Evolutionary conservation across 2,113 vertebrate genomes (phyloP), one percentile per base, ranked within the genome.

Genomic region (Upupa epops): DNA sequence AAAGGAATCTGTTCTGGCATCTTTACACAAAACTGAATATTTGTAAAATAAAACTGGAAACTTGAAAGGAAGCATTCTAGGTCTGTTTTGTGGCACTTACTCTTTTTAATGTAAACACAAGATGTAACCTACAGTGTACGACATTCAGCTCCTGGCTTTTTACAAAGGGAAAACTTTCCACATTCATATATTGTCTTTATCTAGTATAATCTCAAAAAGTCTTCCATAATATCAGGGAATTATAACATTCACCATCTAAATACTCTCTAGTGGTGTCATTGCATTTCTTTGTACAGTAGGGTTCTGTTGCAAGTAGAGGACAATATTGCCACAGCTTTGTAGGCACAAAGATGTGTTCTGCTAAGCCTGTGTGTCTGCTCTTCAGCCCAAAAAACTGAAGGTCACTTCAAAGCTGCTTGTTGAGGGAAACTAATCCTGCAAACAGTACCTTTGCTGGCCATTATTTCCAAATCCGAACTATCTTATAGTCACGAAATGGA

Each of bases 401-500:
- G 97, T 97, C 97, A 97, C 29, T 95, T 96, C 95, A 96, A 95
- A 96, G 94, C 91, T 91, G 86, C 86, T 91, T 90, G 46, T 81
- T 87, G 88, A 96, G 94, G 80, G 93, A 74, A 95, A 70, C 94
- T 93, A 96, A 96, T 96, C 93, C 46, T 69, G 94, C 86, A 95
- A 97, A 97, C 89, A 26, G 84, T 81, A 74, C 85, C 71, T 88
- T 94, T 81, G 11, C 93, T 52, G 83, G 93, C 89, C 96, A 46
- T 76, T 96, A 96, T 93, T 96, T 97, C 89, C 95, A 96, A 97
- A 97, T 97, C 92, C 95, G 94, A 96, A 97, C 94, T 96, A 95
- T 97, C 97, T 97, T 95, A 96, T 82, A 96, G 97, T 96, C 96
- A 94, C 96, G 96, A 97, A 98, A 97, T 97, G 93, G 94, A 97